Percentiles rank a stretch among this genome's conserved stretches.
Conservation (phyloP, 1,140 invertebrate species). For the Drosophila prosaltans region DNA sequence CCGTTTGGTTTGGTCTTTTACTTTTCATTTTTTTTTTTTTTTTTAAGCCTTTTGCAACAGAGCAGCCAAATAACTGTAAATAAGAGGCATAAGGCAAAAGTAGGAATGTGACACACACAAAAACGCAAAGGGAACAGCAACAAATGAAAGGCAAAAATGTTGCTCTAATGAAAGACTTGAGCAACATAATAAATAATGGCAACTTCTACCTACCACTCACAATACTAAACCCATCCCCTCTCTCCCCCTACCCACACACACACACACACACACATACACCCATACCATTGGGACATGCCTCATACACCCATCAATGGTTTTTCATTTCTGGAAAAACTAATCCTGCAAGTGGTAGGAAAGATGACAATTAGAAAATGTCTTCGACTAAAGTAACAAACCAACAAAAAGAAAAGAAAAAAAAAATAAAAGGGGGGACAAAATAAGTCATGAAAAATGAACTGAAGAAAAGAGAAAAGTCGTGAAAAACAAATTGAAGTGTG, state of each 20-base stretch:
- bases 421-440: conserved; percentile 21
- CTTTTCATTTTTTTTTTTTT: neutral
- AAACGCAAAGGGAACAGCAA: conserved; percentile 31
- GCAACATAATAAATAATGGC: conserved; percentile 81
- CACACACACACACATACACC: neutral
- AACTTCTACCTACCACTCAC: conserved; percentile 44
- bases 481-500: conserved; percentile 15
- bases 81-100: conserved; percentile 48
- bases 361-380: conserved; percentile 58
- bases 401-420: conserved; percentile 14
- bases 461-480: conserved; percentile 14
- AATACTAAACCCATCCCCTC: neutral
- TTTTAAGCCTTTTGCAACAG: conserved; percentile 18
- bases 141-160: conserved; percentile 75
- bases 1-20: neutral
- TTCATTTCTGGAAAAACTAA: conserved; percentile 40
- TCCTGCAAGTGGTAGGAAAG: conserved; percentile 2
- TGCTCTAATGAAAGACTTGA: conserved; percentile 77
- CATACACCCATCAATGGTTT: conserved; percentile 34
- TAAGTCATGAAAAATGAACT: conserved; percentile 49
- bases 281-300: neutral
- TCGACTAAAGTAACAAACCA: conserved; percentile 22
- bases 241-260: neutral
- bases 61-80: conserved; percentile 75
- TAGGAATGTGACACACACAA: conserved; percentile 56